Conservation (phyloP, 2,113 vertebrate species). For the Sinocyclocheilus grahami region DNA sequence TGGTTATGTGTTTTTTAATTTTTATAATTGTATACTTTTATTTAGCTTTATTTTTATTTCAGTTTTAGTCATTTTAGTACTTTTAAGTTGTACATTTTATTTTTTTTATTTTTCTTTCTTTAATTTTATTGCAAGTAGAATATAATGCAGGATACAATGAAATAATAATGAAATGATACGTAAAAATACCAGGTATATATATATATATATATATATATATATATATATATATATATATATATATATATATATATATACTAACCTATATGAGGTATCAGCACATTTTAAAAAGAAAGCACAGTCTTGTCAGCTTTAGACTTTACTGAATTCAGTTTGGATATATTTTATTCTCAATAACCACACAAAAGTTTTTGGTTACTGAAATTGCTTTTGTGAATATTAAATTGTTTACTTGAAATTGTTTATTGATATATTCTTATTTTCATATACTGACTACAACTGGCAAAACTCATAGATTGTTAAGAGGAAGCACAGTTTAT, state of each 20-base stretch:
- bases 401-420: background rate
- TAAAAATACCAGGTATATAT: too few species aligned
- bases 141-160: background rate
- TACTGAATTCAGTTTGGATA: too few species aligned
- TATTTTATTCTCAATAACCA: background rate
- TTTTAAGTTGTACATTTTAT: background rate
- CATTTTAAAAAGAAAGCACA: too few species aligned
- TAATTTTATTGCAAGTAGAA: background rate
- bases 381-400: background rate
- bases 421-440: too few species aligned
- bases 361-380: background rate
- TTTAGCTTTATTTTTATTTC: background rate
- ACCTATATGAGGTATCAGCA: too few species aligned
- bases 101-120: too few species aligned
- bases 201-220: too few species aligned
- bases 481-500: background rate
- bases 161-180: background rate
- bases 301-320: too few species aligned
- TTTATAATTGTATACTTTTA: background rate
- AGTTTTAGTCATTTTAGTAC: background rate
- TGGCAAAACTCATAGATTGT: background rate
- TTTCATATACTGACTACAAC: background rate
- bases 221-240: too few species aligned
- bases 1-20: background rate
- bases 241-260: too few species aligned